A percentile compares a stretch with the other conserved stretches of the same genome.
These are phyloP conservation scores for Gastrophryne carolinensis DNA, from an alignment of 2,797 vertebrate genomes.

Conservation along the genomic window DNA sequence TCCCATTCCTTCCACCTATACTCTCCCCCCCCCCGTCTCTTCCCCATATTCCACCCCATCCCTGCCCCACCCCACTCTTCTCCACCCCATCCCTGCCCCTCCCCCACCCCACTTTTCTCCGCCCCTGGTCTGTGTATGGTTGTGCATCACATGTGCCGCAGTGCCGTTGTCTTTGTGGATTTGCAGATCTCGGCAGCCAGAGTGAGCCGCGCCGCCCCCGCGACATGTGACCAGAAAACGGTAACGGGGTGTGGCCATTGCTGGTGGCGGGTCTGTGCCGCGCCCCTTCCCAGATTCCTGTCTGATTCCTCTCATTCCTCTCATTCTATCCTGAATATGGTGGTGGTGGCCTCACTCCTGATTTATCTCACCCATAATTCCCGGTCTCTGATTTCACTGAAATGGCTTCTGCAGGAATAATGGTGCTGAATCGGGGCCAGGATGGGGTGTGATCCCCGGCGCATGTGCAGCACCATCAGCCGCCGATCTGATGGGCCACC, in stretches of 20 bases:
- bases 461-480: not conserved
- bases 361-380: no score
- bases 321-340: no score
- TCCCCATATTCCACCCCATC: not conserved
- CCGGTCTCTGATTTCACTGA: no score
- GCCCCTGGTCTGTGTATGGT: no score
- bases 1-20: not conserved
- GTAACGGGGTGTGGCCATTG: constrained; percentile 56
- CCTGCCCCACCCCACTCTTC: not conserved
- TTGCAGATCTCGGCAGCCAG: constrained; percentile 65
- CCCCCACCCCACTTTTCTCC: no score
- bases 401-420: no score
- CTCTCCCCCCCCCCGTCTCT: not conserved
- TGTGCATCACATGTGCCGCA: no score
- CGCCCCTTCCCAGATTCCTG: no score
- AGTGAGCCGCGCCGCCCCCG: constrained; percentile 54
- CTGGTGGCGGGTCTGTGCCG: no score
- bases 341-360: no score
- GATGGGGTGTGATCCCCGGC: not conserved
- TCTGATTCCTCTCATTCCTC: no score
- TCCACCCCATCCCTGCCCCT: no score
- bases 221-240: constrained; percentile 61
- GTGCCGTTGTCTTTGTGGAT: constrained; percentile 63
- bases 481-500: not conserved
- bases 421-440: not conserved